Conservation (phyloP, 2,888 invertebrate species). For the Agrotis clavis region DNA sequence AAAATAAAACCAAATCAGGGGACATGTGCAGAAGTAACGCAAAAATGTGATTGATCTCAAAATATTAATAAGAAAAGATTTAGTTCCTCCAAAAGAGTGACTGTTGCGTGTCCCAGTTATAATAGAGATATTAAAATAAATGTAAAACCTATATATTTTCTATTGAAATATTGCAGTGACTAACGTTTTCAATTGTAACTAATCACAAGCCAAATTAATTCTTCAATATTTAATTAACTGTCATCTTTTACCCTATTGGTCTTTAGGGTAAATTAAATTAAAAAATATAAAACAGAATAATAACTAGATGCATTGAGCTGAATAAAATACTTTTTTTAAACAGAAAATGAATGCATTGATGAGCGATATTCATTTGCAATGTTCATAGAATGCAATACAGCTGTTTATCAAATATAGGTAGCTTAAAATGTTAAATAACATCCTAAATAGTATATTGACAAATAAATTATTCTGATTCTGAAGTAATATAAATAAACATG, state of each 20-base stretch:
- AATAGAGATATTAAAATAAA: constrained; percentile 71
- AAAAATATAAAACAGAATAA: constrained; percentile 11
- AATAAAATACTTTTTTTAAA: not conserved
- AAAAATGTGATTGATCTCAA: constrained; percentile 84
- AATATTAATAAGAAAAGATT: constrained; percentile 78
- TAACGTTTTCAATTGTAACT: constrained; percentile 48
- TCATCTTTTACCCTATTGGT: constrained; percentile 20
- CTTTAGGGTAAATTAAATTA: constrained; percentile 21
- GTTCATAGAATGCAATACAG: constrained; percentile 30
- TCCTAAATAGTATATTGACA: constrained; percentile 12
- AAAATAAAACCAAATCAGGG: constrained; percentile 69
- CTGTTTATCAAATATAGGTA: constrained; percentile 46
- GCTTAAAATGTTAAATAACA: constrained; percentile 7
- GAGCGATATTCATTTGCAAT: constrained; percentile 25
- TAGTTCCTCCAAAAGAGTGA: constrained; percentile 84
- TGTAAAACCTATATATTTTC: constrained; percentile 63
- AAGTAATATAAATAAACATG: constrained; percentile 22
- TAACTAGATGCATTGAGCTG: not conserved
- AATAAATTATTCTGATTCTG: not conserved
- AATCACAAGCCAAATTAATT: constrained; percentile 19
- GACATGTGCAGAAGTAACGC: constrained; percentile 68
- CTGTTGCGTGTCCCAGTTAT: constrained; percentile 78
- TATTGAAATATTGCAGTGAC: constrained; percentile 50
- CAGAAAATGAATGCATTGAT: not conserved
- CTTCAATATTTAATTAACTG: constrained; percentile 9